Evolutionary conservation across 2,888 invertebrate genomes (phyloP), one percentile per base, ranked within the genome.

Genomic region (Nebria brevicollis): DNA sequence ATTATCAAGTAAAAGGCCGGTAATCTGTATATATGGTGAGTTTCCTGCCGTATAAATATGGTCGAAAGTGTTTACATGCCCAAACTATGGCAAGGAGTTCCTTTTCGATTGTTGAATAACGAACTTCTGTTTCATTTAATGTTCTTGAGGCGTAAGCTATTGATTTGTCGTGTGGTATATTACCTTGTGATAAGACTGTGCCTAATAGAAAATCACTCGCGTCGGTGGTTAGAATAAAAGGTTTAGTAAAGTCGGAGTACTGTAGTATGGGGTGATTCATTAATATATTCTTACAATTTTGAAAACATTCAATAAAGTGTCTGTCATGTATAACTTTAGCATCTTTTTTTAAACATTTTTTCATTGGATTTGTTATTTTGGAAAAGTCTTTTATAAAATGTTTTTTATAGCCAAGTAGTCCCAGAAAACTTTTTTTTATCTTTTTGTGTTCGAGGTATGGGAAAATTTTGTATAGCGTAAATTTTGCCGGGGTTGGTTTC

Each of bases 11-110:
- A 4, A 88, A 77, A 0, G 87, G 87, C 72, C 85, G 83, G 75
- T 89, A 88, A 73, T 89, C 88, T 0, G 88, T 89, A 6, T 86
- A 85, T 0, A 89, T 87, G 0, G 82, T 85, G 26, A 89, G 88
- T 75, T 84, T 83, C 20, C 83, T 84, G 8, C 85, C 85, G 54
- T 82, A 84, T 7, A 86, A 41, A 76, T 86, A 86, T 7, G 83
- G 83, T 76, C 83, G 42, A 75, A 85, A 85, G 66, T 84, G 78
- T 70, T 84, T 83, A n/a, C 84, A 25, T n/a, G n/a, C n/a, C n/a
- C n/a, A n/a, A n/a, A n/a, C n/a, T n/a, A n/a, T n/a, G n/a, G n/a
- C n/a, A n/a, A 84, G 66, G 0, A 85, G 75, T 83, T 86, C 86
- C 54, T 83, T 83, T 75, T 85, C 83, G 10, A 82, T 84, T 10